Conservation (phyloP, 2,888 invertebrate genomes). For the Phymatocera aterrima region DNA sequence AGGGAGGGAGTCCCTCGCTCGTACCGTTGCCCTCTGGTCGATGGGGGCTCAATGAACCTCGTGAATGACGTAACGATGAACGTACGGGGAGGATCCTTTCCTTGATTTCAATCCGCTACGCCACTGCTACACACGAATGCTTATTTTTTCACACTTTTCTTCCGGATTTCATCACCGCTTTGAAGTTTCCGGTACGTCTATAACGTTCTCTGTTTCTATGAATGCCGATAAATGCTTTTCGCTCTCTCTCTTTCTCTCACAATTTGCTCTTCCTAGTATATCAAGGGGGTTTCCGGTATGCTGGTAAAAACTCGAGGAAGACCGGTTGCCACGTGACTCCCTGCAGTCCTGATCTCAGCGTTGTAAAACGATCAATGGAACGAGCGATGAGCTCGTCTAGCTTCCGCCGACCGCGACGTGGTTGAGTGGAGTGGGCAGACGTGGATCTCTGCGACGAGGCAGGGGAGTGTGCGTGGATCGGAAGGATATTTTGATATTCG, state of each 20-base stretch:
- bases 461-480: neutral
- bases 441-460: slow-evolving; percentile 9
- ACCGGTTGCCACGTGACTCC: slow-evolving; percentile 23
- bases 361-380: slow-evolving; percentile 37
- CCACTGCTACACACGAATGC: neutral
- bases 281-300: slow-evolving; percentile 18
- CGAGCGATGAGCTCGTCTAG: neutral
- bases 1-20: slow-evolving; percentile 40
- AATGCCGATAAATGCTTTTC: neutral
- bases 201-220: no score
- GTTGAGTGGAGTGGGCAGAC: neutral
- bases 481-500: neutral
- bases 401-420: slow-evolving; percentile 13
- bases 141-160: neutral
- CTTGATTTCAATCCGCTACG: neutral
- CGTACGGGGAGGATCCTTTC: slow-evolving; percentile 21
- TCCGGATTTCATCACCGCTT: neutral
- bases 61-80: slow-evolving; percentile 41
- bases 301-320: neutral
- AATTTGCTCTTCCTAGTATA: neutral
- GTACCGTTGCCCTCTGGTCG: slow-evolving; percentile 42
- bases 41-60: slow-evolving; percentile 42
- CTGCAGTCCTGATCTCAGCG: neutral
- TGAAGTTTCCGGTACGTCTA: no score
- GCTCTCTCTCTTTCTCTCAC: neutral